Evolutionary conservation across 2,113 vertebrate genomes (phyloP), one percentile per base, ranked within the genome.

Genomic region (Paramisgurnus dabryanus): DNA sequence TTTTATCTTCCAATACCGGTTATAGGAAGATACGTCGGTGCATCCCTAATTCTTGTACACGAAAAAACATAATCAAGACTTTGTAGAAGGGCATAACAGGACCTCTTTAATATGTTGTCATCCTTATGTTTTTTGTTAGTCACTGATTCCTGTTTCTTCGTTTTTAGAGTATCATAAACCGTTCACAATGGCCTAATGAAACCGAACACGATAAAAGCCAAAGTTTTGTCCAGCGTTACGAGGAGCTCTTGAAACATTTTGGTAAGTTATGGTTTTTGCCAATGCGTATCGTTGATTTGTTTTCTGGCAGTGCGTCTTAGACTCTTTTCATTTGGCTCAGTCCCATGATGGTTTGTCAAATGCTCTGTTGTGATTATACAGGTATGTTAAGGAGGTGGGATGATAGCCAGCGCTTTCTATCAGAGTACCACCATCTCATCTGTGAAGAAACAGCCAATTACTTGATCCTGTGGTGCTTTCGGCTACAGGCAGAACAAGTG

Each of bases 351-450:
- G 27, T 12, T 64, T 78, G 4, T 67, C 15, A 8, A 7, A 58
- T 58, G 55, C 57, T 34, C 41, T 53, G 13, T 64, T 67, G 55
- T 68, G 69, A 79, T 27, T 49, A 78, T 39, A 57, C 85, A 99
- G 97, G 98, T 67, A 98, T 99, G 96, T 88, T 99, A 84, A 95
- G 93, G 82, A 92, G 98, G 89, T 99, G 98, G 98, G 95, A 98
- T 80, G 98, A 99, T 85, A 99, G 97, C 91, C 97, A 99, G 87
- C 94, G 94, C 67, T 98, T 97, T 91, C 91, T 99, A 15, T 95
- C 98, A 66, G 94, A 96, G 82, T 92, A 94, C 80, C 95, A 96
- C 0, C 94, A 98, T 79, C 95, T 99, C 87, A 96, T 99, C 83
- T 96, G 96, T 89, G 96, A 98, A 90, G 98, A 98, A 90, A 95